These are phyloP conservation scores for Rugalucina vietnamica DNA, from an alignment of 2,888 invertebrate genomes.

Conservation along the genomic window DNA sequence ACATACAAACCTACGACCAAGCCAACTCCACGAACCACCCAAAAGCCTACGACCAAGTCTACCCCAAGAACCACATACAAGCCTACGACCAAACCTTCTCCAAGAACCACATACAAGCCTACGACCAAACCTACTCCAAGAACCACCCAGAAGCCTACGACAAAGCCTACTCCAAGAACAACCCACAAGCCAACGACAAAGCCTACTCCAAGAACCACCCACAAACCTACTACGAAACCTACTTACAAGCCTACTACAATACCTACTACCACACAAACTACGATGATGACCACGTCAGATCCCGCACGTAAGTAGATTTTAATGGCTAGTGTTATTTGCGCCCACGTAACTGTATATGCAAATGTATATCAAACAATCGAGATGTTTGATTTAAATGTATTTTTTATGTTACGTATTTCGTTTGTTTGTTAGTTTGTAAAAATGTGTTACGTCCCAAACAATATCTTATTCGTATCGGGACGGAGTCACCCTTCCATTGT, in stretches of 20 bases:
- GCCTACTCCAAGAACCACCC: background rate
- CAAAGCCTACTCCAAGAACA: background rate
- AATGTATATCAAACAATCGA: no score
- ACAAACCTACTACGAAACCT: background rate
- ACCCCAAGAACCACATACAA: background rate
- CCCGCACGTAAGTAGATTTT: conserved; percentile 6
- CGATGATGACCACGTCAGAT: background rate
- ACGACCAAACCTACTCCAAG: background rate
- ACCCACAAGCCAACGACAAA: background rate
- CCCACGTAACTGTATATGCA: no score
- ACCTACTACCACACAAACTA: background rate
- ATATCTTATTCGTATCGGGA: no score
- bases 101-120: background rate
- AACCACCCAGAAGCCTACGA: background rate
- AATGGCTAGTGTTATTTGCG: no score
- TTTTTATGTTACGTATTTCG: no score
- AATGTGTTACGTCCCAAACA: no score
- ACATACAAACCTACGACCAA: background rate
- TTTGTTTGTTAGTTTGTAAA: no score
- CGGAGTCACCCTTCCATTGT: no score
- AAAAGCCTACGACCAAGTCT: background rate
- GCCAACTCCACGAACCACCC: background rate
- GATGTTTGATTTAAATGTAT: no score
- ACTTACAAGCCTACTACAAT: background rate
- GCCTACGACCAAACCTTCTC: background rate